These are phyloP conservation scores for Tokudaia tokunoshimensis DNA, from an alignment of 2,797 vertebrate genomes.

Conservation along the genomic window DNA sequence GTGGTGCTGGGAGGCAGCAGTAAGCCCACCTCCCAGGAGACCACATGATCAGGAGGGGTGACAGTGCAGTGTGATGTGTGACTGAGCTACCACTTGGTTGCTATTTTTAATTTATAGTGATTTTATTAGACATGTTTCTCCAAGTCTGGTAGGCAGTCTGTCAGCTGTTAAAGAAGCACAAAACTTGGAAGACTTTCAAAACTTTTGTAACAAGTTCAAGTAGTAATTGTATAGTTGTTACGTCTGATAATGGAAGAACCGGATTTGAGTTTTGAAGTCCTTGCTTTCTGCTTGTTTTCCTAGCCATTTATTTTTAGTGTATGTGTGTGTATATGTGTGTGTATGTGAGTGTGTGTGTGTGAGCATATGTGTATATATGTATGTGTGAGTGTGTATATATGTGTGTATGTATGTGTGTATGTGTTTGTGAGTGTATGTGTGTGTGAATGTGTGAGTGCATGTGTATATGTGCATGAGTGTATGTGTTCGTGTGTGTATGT, in stretches of 20 bases:
- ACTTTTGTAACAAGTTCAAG: neutral
- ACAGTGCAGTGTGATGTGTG: too few relatives aligned
- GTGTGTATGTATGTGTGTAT: too few relatives aligned
- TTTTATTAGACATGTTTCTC: neutral
- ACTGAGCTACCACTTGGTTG: neutral
- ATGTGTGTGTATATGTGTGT: neutral
- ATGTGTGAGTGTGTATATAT: too few relatives aligned
- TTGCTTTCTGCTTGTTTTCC: conserved; percentile 4
- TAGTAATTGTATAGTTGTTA: conserved; percentile 2
- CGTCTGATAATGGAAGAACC: neutral
- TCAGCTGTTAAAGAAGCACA: neutral
- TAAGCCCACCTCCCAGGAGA: neutral
- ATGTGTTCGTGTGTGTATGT: too few relatives aligned
- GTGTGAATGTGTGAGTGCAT: too few relatives aligned
- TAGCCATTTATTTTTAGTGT: neutral
- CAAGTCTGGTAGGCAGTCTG: neutral
- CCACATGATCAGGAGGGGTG: neutral
- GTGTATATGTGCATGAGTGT: too few relatives aligned
- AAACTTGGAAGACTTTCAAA: neutral
- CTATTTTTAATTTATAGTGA: neutral
- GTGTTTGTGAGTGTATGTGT: fast-evolving
- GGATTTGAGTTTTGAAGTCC: neutral
- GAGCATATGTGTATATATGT: too few relatives aligned
- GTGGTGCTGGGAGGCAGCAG: neutral
- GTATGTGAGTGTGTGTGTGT: too few relatives aligned